Conservation (phyloP, 2,888 invertebrate genomes). For the Uropetala carovei region DNA sequence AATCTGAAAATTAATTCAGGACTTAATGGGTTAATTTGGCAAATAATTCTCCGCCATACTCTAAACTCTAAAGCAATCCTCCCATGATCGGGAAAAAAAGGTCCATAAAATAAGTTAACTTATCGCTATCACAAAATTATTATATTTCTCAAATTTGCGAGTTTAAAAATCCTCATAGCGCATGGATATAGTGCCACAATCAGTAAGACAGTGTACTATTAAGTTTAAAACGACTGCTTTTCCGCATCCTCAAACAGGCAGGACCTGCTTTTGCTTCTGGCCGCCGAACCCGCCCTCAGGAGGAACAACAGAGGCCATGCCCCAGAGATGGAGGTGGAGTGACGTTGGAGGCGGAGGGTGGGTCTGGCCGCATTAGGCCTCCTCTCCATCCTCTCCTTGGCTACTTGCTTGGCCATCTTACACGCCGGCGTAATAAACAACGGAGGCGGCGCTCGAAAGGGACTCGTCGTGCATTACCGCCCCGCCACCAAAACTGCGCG, state of each 20-base stretch:
- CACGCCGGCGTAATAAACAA: conserved; percentile 74
- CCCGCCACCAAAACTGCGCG: neutral
- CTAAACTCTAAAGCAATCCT: too few species aligned
- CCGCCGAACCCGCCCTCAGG: conserved; percentile 27
- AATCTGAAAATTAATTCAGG: too few species aligned
- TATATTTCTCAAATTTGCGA: too few species aligned
- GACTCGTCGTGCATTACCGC: conserved; percentile 21
- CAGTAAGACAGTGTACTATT: too few species aligned
- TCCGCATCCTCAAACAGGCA: neutral
- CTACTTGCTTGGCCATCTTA: conserved; percentile 78
- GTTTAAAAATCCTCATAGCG: too few species aligned
- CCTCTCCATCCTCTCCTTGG: conserved; percentile 78
- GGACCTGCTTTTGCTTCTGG: conserved; percentile 47
- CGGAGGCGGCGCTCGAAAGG: neutral
- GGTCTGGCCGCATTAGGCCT: conserved; percentile 79
- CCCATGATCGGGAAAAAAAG: too few species aligned
- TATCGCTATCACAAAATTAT: too few species aligned
- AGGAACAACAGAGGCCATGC: neutral
- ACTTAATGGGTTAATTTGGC: too few species aligned
- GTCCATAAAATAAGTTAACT: too few species aligned
- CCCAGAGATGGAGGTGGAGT: conserved; percentile 31
- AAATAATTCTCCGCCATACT: too few species aligned
- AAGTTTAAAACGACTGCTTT: neutral
- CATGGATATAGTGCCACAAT: too few species aligned
- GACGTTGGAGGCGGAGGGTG: conserved; percentile 78